Base-by-base conservation (phyloP, 2,113 vertebrate genomes). In the Stigmatopora nigra region DNA sequence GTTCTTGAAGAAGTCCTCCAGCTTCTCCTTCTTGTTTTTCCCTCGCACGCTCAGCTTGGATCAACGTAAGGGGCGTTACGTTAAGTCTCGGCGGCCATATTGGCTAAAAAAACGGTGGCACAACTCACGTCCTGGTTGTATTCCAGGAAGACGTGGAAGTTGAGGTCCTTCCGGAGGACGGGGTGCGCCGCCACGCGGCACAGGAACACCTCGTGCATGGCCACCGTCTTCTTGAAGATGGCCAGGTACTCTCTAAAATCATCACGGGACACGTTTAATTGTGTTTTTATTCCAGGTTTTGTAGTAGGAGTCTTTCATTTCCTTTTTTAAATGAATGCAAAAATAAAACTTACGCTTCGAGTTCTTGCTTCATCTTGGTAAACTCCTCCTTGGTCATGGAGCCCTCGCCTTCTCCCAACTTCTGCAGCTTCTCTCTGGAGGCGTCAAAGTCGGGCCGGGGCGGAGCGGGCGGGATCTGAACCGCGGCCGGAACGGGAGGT, bases 371-470 rank as follows among this genome's bases (percentile, higher is more conserved):
- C 97, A 99, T 99, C 87, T 97, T 98, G 10, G 97, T 98, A 86
- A 98, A 99, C 81, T 99, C 97, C 78, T 99, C 96, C 88, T 99
- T 99, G 65, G 97, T 99, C 97, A 99, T 98, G 9, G 97, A 98
- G 8, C 96, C 96, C 86, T 99, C 97, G 51, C 97, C 97, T 86
- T 99, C 97, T 44, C 97, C 97, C 65, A 99, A 91, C 72, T 98
- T 98, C 91, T 99, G 97, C 36, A 99, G 82, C 87, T 99, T 99
- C 87, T 99, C 97, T 80, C 97, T 92, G 69, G 97, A 99, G 3
- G 97, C 95, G 88, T 99, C 96, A 38, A 99, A 99, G 87, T 99
- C 97, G 65, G 96, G 97, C 81, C 93, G 92, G 53, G 97, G 97
- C 52, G 97, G 96, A 55, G 95, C 97, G 10, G 97, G 97, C 12